Evolutionary conservation across 1,140 invertebrate species (phyloP), one percentile per base, ranked within the genome.

Genomic region (Diorhabda elongata): DNA sequence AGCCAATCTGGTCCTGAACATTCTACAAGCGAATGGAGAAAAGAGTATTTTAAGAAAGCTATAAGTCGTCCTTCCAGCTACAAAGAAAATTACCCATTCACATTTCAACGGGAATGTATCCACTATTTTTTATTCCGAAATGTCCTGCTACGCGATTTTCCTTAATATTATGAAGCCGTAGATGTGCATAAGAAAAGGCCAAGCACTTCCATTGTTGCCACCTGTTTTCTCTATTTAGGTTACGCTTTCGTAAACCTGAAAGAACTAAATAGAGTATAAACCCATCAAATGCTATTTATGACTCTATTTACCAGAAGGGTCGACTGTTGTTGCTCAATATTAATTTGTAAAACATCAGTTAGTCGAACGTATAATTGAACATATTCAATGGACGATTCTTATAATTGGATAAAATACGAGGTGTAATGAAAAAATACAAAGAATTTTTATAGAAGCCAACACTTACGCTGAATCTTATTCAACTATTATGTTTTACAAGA

Each of bases 161-260:
- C 66, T 67, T 62, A 71, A 71, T 62, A 67, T 71, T 68, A 67
- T 71, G 69, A 71, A 71, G 69, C 66, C 65, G 69, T 71, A 65
- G 64, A 43, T 52, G 52, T 58, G 9, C 64, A 65, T 61, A 61
- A 61, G 52, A 8, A 26, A 57, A 65, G 26, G 64, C 61, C 41
- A 58, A 45, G 63, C 8, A 56, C 41, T n/a, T 3, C 47, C 47
- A 52, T 52, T 52, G 47, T 52, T 52, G 47, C 47, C 47, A 52
- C 6, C 6, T 52, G 47, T 6, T n/a, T n/a, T 6, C 47, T 52
- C n/a, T 52, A 52, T 52, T 52, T 52, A 52, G 47, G 6, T 8
- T 52, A 52, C 26, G 26, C 26, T 26, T 26, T 26, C 26, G 26
- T 26, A 26, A 26, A 26, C 26, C 26, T 26, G 26, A 26, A 26